Evolutionary conservation across 2,888 invertebrate genomes (phyloP), one percentile per base, ranked within the genome.

Genomic region (Erebia palarica): DNA sequence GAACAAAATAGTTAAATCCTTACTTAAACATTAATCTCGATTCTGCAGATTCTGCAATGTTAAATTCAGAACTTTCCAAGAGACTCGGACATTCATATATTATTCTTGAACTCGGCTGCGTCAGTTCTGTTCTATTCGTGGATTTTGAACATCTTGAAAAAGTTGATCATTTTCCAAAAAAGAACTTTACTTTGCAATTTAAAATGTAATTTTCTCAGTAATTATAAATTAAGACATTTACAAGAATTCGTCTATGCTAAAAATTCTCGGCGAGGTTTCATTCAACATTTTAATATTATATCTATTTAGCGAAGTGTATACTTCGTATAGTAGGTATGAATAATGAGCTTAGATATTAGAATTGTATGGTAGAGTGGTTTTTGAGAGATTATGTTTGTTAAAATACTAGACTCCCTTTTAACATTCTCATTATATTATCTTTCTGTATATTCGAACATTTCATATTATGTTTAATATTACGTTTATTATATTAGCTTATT

Each of bases 281-380:
- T 27, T 10, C 53, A 65, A n/a, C 51, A 53, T 53, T 53, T 53
- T 53, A 65, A 65, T 65, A 65, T 65, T 65, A 49, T 49, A 7
- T 11, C 36, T 49, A 7, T 11, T 36, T n/a, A 64, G 13, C 53
- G 11, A 1, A 16, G 53, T 16, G 51, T 27, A 27, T 27, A 27
- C 27, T 27, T 27, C 27, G 27, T 21, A 21, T 21, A 21, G 21
- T 21, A 21, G 21, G 21, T 21, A 21, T 21, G 21, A 21, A 21
- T 21, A 21, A 1, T n/a, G n/a, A n/a, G n/a, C 21, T 21, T 21
- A 27, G 27, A 27, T 27, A 27, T 27, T 1, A 27, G 27, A 27
- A 21, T 21, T 21, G 1, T 21, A 21, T 27, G 3, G 27, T 27
- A 27, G 1, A 27, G 27, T 27, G 27, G 3, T 27, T 27, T 27